Evolutionary conservation across 2,797 vertebrate genomes (phyloP), one percentile per base, ranked within the genome.

Genomic region (Sarcophilus harrisii): DNA sequence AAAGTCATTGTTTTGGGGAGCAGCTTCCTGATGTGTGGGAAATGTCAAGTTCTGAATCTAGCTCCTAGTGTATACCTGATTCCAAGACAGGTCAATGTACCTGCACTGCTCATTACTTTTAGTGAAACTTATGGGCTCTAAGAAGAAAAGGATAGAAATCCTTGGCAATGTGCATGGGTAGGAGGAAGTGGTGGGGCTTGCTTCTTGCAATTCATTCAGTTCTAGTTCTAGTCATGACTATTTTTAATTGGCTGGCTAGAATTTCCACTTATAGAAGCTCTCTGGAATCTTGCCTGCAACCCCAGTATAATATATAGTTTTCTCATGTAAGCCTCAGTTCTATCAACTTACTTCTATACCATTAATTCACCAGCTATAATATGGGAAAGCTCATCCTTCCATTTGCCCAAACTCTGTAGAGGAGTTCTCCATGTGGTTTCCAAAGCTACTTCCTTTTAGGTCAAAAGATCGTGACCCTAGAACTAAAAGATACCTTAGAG

Each of bases 1-100:
- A 98, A 98, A 98, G 97, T 97, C 97, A 97, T 97, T 97, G 92
- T 81, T 18, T 32, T 92, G 90, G 52, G 95, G 52, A 94, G 91
- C 21, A 94, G 91, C 73, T 96, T 91, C 62, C 57, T 87, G 66
- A 96, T 95, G 0, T 0, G 54, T 45, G 1, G 5, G 59, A 96
- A 95, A 94, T 0, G 58, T 57, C 12, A 21, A 73, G 96, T 58
- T 90, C 92, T 93, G 91, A 90, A 94, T 95, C 97, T 95, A 81
- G 66, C 9, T 27, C 32, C 30, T 59, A 58, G 57, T 57, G 38
- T n/a, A 10, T 62, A 81, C 32, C 45, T 49, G 21, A 1, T 62
- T 60, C 32, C n/a, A 91, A 96, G 55, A 57, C 92, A 58, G 57
- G 54, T 9, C 29, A 45, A 27, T 14, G 66, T 27, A 24, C 14